Conservation (phyloP, 1,140 invertebrate species). For the Himalopsyche phryganea region DNA sequence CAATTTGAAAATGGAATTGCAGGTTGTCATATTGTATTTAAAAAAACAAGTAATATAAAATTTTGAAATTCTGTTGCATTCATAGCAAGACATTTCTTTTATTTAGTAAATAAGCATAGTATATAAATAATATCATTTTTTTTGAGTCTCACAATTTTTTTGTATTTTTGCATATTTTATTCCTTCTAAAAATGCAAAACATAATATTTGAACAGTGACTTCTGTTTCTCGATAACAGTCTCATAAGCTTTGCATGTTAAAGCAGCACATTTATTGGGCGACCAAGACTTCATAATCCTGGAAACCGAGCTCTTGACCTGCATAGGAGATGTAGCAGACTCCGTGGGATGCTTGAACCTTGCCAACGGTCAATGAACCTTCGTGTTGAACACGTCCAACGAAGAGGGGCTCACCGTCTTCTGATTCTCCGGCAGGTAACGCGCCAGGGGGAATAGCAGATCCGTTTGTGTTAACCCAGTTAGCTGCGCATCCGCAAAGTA, state of each 20-base stretch:
- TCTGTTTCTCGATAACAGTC: not conserved
- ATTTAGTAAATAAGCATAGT: slow-evolving; percentile 7
- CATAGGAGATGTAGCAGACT: slow-evolving; percentile 70
- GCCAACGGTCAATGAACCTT: slow-evolving; percentile 62
- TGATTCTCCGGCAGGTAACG: slow-evolving; percentile 68
- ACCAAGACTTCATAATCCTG: slow-evolving; percentile 66
- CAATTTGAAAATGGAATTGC: no score
- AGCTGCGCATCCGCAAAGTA: slow-evolving; percentile 58
- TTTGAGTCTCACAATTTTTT: not conserved
- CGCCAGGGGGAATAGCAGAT: slow-evolving; percentile 65
- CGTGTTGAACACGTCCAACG: slow-evolving; percentile 60
- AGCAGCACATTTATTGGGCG: slow-evolving; percentile 9
- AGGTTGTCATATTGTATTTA: no score
- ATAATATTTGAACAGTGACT: not conserved
- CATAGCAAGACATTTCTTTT: not conserved
- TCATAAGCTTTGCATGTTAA: slow-evolving; percentile 1
- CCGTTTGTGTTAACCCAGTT: slow-evolving; percentile 61
- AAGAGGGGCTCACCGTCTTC: slow-evolving; percentile 72
- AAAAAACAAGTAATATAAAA: no score
- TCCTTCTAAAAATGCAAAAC: not conserved
- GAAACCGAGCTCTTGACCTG: slow-evolving; percentile 63
- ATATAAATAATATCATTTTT: slow-evolving; percentile 9
- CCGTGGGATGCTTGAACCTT: slow-evolving; percentile 68
- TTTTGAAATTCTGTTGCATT: not conserved
- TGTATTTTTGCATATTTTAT: not conserved